These are phyloP conservation scores for Mesorhabditis sp. DNA, from an alignment of 2,888 invertebrate genomes.

Conservation along the genomic window DNA sequence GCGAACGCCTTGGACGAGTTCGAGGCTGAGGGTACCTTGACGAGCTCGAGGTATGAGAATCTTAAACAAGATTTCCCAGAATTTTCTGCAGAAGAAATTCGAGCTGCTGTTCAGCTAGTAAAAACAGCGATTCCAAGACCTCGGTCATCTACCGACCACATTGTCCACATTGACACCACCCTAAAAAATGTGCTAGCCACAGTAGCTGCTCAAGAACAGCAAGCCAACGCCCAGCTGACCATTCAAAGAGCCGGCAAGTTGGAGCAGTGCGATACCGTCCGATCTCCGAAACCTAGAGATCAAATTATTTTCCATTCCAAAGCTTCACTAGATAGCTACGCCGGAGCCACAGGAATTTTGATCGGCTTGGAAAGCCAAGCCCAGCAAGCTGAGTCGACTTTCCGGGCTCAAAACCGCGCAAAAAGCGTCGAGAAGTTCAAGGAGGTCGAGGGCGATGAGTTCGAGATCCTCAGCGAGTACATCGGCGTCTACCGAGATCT, in stretches of 20 bases:
- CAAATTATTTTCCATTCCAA: background rate
- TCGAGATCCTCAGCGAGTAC: slow-evolving; percentile 44
- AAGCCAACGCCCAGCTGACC: slow-evolving; percentile 25
- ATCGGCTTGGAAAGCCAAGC: slow-evolving; percentile 9
- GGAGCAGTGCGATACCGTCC: background rate
- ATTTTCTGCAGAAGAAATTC: slow-evolving; percentile 22
- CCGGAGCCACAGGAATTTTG: background rate
- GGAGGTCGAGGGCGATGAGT: slow-evolving; percentile 35
- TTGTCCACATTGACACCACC: slow-evolving; percentile 31
- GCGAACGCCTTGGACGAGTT: background rate
- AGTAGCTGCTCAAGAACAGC: slow-evolving; percentile 28
- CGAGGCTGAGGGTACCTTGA: background rate
- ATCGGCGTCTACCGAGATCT: slow-evolving; percentile 46
- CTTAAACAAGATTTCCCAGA: slow-evolving; percentile 20
- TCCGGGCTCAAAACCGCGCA: slow-evolving; percentile 15
- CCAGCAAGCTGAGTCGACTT: slow-evolving; percentile 5
- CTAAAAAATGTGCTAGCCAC: slow-evolving; percentile 31
- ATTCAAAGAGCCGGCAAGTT: slow-evolving; percentile 15
- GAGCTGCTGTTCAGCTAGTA: slow-evolving; percentile 32
- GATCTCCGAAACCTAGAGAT: background rate
- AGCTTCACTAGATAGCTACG: background rate
- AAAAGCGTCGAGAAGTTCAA: slow-evolving; percentile 18
- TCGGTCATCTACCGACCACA: slow-evolving; percentile 32
- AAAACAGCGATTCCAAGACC: slow-evolving; percentile 26
- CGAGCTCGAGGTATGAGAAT: background rate